These are phyloP conservation scores for Morpho achilles DNA, from an alignment of 2,888 invertebrate genomes.

Conservation along the genomic window DNA sequence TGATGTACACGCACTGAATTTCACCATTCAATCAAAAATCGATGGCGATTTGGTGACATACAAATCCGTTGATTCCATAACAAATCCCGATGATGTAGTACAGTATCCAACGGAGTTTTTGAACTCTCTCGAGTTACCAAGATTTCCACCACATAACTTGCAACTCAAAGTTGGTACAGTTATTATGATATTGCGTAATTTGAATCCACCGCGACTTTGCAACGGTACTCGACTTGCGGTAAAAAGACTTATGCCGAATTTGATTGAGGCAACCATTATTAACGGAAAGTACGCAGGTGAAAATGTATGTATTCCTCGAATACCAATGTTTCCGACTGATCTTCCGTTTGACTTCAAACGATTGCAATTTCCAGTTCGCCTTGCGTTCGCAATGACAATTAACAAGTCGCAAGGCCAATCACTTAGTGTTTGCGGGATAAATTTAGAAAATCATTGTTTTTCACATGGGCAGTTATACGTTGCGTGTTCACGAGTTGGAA, in stretches of 20 bases:
- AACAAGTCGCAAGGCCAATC: slow-evolving; percentile 24
- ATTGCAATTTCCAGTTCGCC: slow-evolving; percentile 27
- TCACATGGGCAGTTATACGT: slow-evolving; percentile 25
- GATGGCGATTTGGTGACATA: slow-evolving; percentile 22
- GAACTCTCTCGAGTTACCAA: slow-evolving; percentile 26
- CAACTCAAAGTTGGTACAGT: slow-evolving; percentile 31
- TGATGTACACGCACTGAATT: slow-evolving; percentile 24
- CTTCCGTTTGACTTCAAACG: slow-evolving; percentile 31
- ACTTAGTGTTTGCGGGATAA: slow-evolving; percentile 17
- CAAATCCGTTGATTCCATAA: slow-evolving; percentile 28
- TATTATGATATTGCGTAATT: slow-evolving; percentile 31
- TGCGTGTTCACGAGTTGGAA: slow-evolving; percentile 25
- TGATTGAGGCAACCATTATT: slow-evolving; percentile 30
- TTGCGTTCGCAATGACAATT: slow-evolving; percentile 34
- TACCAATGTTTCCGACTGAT: slow-evolving; percentile 33
- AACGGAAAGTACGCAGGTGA: slow-evolving; percentile 33
- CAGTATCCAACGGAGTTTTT: slow-evolving; percentile 23
- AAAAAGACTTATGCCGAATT: slow-evolving; percentile 29
- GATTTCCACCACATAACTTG: slow-evolving; percentile 31
- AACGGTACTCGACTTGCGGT: slow-evolving; percentile 30
- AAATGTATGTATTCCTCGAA: slow-evolving; percentile 32
- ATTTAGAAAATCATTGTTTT: slow-evolving; percentile 33
- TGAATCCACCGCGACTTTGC: slow-evolving; percentile 31
- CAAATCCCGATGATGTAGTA: slow-evolving; percentile 25
- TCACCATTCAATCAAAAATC: slow-evolving; percentile 28